Evolutionary conservation across 64 coral and sea anemone genomes (phyloP).

Genomic region (Montipora sp.): DNA sequence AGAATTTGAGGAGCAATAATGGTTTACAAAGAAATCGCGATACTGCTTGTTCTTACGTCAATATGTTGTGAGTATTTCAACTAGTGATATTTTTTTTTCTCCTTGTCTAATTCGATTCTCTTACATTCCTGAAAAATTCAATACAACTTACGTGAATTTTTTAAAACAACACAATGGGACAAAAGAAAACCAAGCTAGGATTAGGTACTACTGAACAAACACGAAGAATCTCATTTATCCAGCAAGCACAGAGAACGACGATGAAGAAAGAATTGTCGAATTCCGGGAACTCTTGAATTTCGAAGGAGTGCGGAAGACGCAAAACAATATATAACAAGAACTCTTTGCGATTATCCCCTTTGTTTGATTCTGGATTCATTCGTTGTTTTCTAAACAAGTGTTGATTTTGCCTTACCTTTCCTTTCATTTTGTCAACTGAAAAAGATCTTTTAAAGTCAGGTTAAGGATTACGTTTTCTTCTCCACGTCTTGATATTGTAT

Average conservation of each 20-base stretch:
- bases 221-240: not conserved
- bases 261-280: not conserved
- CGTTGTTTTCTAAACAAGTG: not conserved
- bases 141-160: not conserved
- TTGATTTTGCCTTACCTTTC: not conserved
- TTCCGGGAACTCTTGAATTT: not conserved
- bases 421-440: not conserved
- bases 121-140: not conserved
- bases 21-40: not conserved
- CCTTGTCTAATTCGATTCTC: not conserved
- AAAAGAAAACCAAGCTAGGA: not conserved
- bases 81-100: not conserved
- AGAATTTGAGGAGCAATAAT: constrained; percentile 21
- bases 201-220: not conserved
- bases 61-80: constrained; percentile 26
- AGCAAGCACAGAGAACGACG: not conserved
- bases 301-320: not conserved
- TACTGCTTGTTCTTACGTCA: not conserved
- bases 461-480: not conserved
- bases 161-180: not conserved
- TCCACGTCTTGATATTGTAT: not conserved
- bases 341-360: not conserved
- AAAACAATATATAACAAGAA: not conserved
- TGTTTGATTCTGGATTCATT: not conserved
- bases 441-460: not conserved